Evolutionary conservation across 2,113 vertebrate species (phyloP), one percentile per base, ranked within the genome.

Genomic region (Myodes glareolus): DNA sequence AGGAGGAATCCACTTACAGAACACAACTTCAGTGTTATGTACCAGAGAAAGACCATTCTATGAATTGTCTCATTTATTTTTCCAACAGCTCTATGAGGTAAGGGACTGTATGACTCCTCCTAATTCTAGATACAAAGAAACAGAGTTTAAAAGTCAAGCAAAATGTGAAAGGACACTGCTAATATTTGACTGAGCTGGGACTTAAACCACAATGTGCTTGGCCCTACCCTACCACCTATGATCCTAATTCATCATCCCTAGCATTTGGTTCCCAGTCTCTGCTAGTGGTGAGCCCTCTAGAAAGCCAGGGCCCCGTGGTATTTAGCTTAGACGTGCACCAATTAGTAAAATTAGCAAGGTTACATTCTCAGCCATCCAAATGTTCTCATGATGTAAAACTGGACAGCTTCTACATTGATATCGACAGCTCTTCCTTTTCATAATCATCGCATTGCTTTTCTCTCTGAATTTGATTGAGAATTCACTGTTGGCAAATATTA

Each of bases 111-210:
- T 67, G 88, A 86, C 36, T 55, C 42, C n/a, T 88, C 2, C 7
- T 50, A 45, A 85, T 63, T 88, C 67, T 58, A 52, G 94, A 87
- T 39, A 50, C 21, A 82, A 96, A 86, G 55, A 85, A 90, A 94
- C 13, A 58, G 55, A 95, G 17, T 75, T 92, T 80, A 77, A 36
- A 87, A 72, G 6, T 76, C 80, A 42, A 23, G 29, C 77, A 25
- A 65, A 39, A 4, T 88, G 10, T 2, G 5, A 1, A 93, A 88
- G 29, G 31, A 85, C 14, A 52, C 13, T 31, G 16, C 13, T 23
- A n/a, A 52, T 65, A 85, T 19, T 87, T 5, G 10, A 27, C 45
- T 4, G 77, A 81, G 39, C 8, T 45, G 67, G 82, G 52, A 87
- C 93, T 94, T 75, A 90, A 95, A 77, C 3, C 17, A 36, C 86